These are phyloP conservation scores for Castor canadensis DNA, from an alignment of 2,113 vertebrate genomes.

Conservation along the genomic window DNA sequence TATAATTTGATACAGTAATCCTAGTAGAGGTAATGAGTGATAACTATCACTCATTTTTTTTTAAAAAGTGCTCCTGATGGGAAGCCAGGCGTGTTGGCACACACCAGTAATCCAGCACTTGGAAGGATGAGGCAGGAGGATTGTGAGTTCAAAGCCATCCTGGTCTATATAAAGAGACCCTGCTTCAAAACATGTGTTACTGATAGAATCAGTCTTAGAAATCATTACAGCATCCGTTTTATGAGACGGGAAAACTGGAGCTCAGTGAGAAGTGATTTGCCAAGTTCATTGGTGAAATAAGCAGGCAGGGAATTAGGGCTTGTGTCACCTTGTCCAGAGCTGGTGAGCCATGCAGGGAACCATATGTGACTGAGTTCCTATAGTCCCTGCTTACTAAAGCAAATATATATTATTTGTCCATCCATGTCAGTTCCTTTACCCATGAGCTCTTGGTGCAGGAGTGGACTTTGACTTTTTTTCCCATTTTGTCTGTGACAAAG, in stretches of 20 bases:
- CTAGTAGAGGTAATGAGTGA: neutral
- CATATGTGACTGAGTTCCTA: neutral
- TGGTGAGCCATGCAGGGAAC: neutral
- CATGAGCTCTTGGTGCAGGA: neutral
- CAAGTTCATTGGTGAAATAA: neutral
- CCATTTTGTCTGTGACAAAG: neutral
- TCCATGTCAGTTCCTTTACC: neutral
- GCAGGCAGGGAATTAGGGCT: neutral
- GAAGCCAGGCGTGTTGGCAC: too few relatives aligned
- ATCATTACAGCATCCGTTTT: neutral
- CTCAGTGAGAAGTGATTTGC: conserved; percentile 8
- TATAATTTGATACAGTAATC: neutral
- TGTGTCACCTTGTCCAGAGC: neutral
- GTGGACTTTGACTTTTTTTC: neutral
- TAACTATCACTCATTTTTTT: too few relatives aligned
- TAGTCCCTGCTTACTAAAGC: neutral
- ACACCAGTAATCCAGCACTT: too few relatives aligned
- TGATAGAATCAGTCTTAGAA: neutral
- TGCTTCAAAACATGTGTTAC: too few relatives aligned
- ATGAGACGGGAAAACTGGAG: neutral
- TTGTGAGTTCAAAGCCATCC: too few relatives aligned
- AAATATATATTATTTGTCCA: neutral
- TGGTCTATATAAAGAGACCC: too few relatives aligned
- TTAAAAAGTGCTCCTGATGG: too few relatives aligned
- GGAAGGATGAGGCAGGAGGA: too few relatives aligned